Base-by-base conservation (phyloP, 1,140 invertebrate genomes). In the Microplitis demolitor region DNA sequence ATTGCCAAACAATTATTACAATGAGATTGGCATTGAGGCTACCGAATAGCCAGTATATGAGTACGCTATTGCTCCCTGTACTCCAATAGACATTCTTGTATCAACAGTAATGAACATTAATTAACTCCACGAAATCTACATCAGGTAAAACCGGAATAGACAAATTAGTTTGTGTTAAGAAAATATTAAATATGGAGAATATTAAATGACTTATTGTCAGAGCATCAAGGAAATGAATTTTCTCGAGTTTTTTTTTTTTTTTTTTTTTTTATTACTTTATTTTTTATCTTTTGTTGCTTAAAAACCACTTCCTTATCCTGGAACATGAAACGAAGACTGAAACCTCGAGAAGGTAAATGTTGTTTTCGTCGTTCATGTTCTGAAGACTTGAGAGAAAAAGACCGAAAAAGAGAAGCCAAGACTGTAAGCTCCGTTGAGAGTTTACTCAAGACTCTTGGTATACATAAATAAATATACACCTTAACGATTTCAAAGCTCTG, bases 391-490 rank as follows among this genome's bases (percentile, higher is more conserved):
- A 45, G 39, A 45, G 39, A 45, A 45, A 45, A 45, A 45, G 39
- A 24, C 24, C 24, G 24, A 24, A 24, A 24, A 24, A n/a, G 34
- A 51, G 33, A 54, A 35, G 66, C 24, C 53, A 69, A 34, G 31
- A 35, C 67, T 69, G 13, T 4, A 51, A 69, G 68, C 39, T 61
- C 56, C 37, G 16, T 1, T 14, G 35, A 64, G 62, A 69, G 37
- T 62, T 62, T 69, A 56, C 14, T 13, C 54, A 62, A 50, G 68
- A 69, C 56, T 58, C 45, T 69, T 45, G 56, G 37, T 61, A 69
- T 69, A 24, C 68, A 69, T 69, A 69, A 69, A 69, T 69, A 71
- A 63, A 71, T 71, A 71, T 50, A 61, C 16, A 60, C 34, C 69
- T 71, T 63, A 71, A 71, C 69, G 50, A 71, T 71, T 71, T 63